These are phyloP conservation scores for Ardeotis arabs DNA, from an alignment of 2,113 vertebrate species.

Conservation along the genomic window DNA sequence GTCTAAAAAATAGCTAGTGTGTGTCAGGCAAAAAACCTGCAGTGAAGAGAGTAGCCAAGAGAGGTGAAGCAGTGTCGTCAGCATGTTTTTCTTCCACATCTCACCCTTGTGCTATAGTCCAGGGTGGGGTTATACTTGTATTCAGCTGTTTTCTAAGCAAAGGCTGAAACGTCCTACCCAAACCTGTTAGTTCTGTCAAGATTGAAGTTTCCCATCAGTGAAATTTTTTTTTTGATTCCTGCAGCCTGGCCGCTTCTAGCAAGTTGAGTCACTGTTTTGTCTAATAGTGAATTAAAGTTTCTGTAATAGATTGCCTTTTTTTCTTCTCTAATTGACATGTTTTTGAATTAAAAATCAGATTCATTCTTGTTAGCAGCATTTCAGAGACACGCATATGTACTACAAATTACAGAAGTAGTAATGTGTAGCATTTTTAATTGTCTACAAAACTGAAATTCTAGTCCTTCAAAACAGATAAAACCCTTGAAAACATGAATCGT, in stretches of 20 bases:
- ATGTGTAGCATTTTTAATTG: neutral
- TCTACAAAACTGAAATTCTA: neutral
- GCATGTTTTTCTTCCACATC: neutral
- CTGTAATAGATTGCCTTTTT: neutral
- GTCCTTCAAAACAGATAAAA: neutral
- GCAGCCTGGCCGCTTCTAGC: neutral
- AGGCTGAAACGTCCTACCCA: neutral
- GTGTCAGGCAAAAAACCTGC: neutral
- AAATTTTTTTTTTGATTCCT: neutral
- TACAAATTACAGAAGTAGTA: neutral
- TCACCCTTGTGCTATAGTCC: accelerated
- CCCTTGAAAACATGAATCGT: neutral
- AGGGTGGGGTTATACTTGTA: neutral
- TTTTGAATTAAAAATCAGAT: neutral
- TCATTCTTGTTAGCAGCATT: neutral
- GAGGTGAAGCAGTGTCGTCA: neutral
- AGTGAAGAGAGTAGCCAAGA: neutral
- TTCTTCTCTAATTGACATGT: neutral
- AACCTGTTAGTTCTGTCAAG: neutral
- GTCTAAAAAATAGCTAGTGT: neutral
- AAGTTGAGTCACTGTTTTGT: neutral
- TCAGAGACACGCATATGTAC: neutral
- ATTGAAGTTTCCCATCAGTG: neutral
- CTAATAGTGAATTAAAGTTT: neutral
- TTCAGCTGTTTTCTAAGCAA: neutral